Percentiles rank a stretch among this genome's conserved stretches.
These are phyloP conservation scores for Acrobasis suavella DNA, from an alignment of 2,888 invertebrate genomes.

Conservation along the genomic window DNA sequence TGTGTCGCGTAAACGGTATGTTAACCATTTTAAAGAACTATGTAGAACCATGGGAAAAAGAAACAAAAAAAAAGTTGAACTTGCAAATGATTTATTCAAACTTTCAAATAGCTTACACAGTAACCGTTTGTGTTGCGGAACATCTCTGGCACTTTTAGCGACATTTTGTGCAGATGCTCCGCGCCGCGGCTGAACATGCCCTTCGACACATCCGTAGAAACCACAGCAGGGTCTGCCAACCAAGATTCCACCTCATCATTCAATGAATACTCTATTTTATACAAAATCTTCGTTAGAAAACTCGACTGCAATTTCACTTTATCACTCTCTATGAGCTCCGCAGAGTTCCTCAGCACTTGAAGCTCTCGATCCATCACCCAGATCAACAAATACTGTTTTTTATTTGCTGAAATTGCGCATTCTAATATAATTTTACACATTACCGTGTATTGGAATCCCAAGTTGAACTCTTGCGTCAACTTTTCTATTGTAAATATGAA, in stretches of 20 bases:
- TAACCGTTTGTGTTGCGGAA: constrained; percentile 82
- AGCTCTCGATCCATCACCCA: constrained; percentile 85
- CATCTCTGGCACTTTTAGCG: constrained; percentile 78
- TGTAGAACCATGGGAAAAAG: no score
- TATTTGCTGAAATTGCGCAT: constrained; percentile 64
- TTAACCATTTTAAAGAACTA: no score
- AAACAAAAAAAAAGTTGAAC: constrained; percentile 23
- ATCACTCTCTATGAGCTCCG: constrained; percentile 48
- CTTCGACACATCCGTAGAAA: constrained; percentile 80
- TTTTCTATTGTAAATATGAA: constrained; percentile 78
- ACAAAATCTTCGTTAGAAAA: constrained; percentile 82
- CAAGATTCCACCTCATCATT: constrained; percentile 76
- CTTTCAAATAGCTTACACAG: constrained; percentile 82
- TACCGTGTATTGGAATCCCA: constrained; percentile 73
- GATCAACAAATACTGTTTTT: constrained; percentile 79
- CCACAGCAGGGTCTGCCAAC: constrained; percentile 78
- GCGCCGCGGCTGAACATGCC: constrained; percentile 80
- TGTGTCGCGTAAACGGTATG: no score
- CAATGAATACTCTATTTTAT: constrained; percentile 69
- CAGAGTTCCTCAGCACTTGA: constrained; percentile 67
- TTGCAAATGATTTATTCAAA: constrained; percentile 51
- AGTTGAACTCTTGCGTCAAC: constrained; percentile 72
- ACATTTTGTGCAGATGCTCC: constrained; percentile 80
- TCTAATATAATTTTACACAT: constrained; percentile 81
- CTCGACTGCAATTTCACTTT: constrained; percentile 65